Evolutionary conservation across 2,888 invertebrate species (phyloP).

Genomic region (Ptycholaimellus sp.): DNA sequence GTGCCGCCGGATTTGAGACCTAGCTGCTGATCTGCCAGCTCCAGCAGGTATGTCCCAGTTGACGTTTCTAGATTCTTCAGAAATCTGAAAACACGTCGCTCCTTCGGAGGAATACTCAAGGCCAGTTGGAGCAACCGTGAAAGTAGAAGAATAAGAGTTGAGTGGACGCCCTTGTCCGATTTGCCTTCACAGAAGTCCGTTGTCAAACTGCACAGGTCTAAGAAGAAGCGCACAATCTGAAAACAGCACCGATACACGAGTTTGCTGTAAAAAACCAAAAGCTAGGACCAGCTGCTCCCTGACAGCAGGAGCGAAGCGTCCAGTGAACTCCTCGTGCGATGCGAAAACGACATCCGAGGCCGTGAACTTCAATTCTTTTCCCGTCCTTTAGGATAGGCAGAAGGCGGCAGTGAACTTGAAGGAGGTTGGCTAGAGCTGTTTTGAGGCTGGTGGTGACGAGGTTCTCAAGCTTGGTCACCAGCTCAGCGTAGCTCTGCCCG

Average conservation of each 20-base stretch:
- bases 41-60: conserved; percentile 14
- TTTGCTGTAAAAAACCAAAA: too few species aligned
- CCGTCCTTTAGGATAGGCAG: too few species aligned
- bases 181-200: conserved; percentile 2
- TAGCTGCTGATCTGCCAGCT: conserved; percentile 21
- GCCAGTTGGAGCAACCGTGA: too few species aligned
- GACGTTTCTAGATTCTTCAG: conserved; percentile 3
- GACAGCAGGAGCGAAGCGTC: conserved; percentile 1
- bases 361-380: too few species aligned
- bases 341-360: conserved; percentile 22
- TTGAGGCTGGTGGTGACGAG: too few species aligned
- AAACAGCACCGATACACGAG: too few species aligned
- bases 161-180: conserved; percentile 3
- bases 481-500: too few species aligned
- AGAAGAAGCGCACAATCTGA: conserved; percentile 5
- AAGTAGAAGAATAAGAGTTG: conserved; percentile 5
- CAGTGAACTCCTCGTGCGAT: background rate
- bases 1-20: background rate
- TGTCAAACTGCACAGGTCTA: background rate
- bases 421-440: conserved; percentile 19
- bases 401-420: too few species aligned
- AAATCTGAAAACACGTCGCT: conserved; percentile 4
- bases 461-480: too few species aligned
- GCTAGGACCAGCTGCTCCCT: conserved; percentile 7
- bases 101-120: too few species aligned